These are phyloP conservation scores for Esox lucius DNA, from an alignment of 2,797 vertebrate genomes.

Conservation along the genomic window DNA sequence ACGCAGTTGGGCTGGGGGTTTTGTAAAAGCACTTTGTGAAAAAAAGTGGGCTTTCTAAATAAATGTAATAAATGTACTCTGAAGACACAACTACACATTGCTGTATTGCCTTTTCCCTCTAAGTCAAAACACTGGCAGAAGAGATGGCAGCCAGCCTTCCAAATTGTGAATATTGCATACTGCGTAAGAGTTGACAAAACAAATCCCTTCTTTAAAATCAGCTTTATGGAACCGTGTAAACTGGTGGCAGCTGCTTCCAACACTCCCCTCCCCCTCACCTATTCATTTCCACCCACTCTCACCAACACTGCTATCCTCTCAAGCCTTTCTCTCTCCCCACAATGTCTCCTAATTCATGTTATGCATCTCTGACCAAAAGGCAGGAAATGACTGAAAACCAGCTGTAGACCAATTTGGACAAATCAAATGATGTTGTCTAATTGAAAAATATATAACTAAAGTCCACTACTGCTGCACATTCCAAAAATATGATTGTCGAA, in stretches of 20 bases:
- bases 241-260: constrained; percentile 49
- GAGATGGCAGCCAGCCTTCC: not conserved
- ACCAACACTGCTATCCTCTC: constrained; percentile 11
- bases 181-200: not conserved
- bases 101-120: not conserved
- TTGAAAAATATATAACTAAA: not conserved
- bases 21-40: not conserved
- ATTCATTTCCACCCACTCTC: constrained; percentile 18
- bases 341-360: not conserved
- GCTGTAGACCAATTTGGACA: not conserved
- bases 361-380: not conserved
- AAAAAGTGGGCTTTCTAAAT: not conserved
- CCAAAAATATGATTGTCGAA: not conserved
- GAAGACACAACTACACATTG: not conserved
- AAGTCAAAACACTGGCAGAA: not conserved
- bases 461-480: not conserved
- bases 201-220: not conserved
- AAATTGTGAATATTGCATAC: not conserved
- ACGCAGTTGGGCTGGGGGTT: no score
- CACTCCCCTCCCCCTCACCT: constrained; percentile 39
- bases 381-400: not conserved
- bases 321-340: not conserved
- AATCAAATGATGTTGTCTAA: not conserved
- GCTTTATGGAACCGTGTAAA: constrained; percentile 5
- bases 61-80: not conserved